Conservation (phyloP, 1,140 invertebrate genomes). For the Camponotus vicinus region DNA sequence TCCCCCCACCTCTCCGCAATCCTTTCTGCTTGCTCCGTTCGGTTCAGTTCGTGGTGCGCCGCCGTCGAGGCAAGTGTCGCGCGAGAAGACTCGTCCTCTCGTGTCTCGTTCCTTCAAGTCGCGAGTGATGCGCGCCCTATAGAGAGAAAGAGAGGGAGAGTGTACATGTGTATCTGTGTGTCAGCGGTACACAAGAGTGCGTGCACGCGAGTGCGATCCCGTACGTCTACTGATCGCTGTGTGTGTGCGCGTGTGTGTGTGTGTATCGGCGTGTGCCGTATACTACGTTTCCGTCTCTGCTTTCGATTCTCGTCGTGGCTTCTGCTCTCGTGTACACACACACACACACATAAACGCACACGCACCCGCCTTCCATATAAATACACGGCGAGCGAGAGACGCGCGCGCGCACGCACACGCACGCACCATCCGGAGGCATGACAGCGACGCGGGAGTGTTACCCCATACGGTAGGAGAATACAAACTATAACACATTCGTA, state of each 20-base stretch:
- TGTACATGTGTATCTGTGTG: not conserved
- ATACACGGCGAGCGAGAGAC: not conserved
- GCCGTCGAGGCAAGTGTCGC: constrained; percentile 68
- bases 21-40: constrained; percentile 62
- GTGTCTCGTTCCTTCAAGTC: not conserved
- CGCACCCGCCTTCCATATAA: too few relatives aligned
- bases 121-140: constrained; percentile 22
- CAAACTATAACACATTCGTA: constrained; percentile 44
- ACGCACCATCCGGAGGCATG: constrained; percentile 75
- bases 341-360: not conserved
- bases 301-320: constrained; percentile 52
- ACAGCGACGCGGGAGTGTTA: constrained; percentile 84
- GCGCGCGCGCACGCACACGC: not conserved
- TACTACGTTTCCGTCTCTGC: constrained; percentile 21
- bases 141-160: not conserved
- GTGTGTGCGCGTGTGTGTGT: constrained; percentile 55
- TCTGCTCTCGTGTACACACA: constrained; percentile 41
- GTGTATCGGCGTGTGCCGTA: constrained; percentile 48
- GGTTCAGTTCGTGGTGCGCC: constrained; percentile 81
- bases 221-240: not conserved
- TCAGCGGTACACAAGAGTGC: not conserved
- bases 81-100: not conserved
- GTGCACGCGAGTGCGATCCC: constrained; percentile 46
- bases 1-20: constrained; percentile 61
- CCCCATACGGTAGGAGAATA: constrained; percentile 83